Evolutionary conservation across 2,113 vertebrate species (phyloP), one percentile per base, ranked within the genome.

Genomic region (Gobiocypris rarus): DNA sequence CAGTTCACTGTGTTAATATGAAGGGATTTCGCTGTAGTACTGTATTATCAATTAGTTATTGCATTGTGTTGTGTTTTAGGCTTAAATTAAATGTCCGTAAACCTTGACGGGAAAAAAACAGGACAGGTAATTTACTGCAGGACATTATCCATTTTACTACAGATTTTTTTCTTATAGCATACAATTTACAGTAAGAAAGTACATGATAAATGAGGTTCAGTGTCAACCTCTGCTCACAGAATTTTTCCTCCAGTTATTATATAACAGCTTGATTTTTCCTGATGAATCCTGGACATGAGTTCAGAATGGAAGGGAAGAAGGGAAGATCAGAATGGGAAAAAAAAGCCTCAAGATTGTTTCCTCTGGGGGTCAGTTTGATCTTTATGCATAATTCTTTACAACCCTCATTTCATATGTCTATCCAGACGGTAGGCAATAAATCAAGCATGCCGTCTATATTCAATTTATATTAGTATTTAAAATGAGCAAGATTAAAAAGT

Each of bases 401-500:
- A 24, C 15, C 11, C 77, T 24, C 24, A 63, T 65, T 48, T 45
- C 14, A 48, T 61, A 13, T 6, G 45, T 54, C 69, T 73, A 14
- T 56, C 48, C 26, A 34, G 75, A 58, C 31, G 31, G 31, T 10
- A 34, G 52, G 28, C 31, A 75, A 75, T 77, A 77, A 58, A 77
- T 77, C 75, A 58, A 56, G 17, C 75, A 77, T 41, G 75, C 17
- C n/a, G 75, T 75, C 52, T n/a, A 58, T 77, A 77, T 58, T 77
- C 75, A 34, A 56, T 56, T 77, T 34, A 38, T 54, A 58, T 58
- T 77, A 34, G 31, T 24, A 58, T 58, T 77, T 58, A 13, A 77
- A 58, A 77, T 58, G 28, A 31, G 31, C 54, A 15, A 58, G 75
- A 77, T 77, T 77, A 58, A 77, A 77, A 76, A 22, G 22, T 58